Base-by-base conservation (phyloP, 2,113 vertebrate genomes). In the Camarhynchus parvulus region DNA sequence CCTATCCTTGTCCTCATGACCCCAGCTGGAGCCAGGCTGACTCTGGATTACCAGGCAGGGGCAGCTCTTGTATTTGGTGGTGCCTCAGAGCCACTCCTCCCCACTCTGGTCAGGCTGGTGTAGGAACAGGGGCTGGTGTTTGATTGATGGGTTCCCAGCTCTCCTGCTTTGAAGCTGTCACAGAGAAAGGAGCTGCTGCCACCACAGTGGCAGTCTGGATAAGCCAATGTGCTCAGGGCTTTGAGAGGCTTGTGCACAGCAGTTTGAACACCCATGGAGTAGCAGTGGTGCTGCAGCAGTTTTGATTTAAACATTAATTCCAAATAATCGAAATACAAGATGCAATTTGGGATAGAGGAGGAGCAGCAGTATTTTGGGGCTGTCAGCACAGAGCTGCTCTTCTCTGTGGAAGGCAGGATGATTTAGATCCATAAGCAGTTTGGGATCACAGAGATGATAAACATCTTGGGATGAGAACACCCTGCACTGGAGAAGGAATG, bases 71-170 rank as follows among this genome's bases (percentile, higher is more conserved):
- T 2, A 9, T 64, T 33, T 64, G 35, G 7, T 47, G 64, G 47
- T 82, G 24, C 63, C 39, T 92, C 67, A 69, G 53, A 28, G 14
- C 15, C n/a, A 1, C 37, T 33, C 11, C 33, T 70, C 9, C 22
- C 53, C 15, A 1, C 2, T 7, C 66, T 39, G 62, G 5, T n/a
- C 24, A 23, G 35, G 37, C 56, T 87, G 59, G n/a, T 14, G 8
- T 27, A 18, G 69, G 53, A 73, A 28, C 3, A 2, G 15, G 5
- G 9, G 16, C 30, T 3, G 2, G 4, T 33, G 6, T 27, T 23
- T 24, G 42, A 68, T 1, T 0, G 1, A 62, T 50, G 2, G 0
- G 16, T 24, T 70, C 52, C 24, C 33, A 33, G 52, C 52, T 75
- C 47, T 81, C 62, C 72, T 67, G 56, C 42, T 75, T 52, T 35